These are phyloP conservation scores for Apaloderma vittatum DNA, from an alignment of 2,113 vertebrate species.

Conservation along the genomic window DNA sequence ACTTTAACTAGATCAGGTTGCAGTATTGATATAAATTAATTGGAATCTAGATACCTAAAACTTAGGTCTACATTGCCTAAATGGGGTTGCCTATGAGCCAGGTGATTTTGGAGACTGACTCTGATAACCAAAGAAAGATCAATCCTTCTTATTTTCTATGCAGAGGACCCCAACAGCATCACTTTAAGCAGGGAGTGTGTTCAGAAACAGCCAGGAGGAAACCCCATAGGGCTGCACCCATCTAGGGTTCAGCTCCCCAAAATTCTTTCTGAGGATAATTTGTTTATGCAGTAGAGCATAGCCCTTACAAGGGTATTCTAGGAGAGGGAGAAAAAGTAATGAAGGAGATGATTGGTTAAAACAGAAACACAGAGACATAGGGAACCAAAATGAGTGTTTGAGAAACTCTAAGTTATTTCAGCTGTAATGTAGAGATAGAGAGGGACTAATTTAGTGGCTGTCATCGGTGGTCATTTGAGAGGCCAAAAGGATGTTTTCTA, in stretches of 20 bases:
- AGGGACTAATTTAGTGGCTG: not conserved
- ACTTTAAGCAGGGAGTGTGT: not conserved
- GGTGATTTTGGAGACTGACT: not conserved
- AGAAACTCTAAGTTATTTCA: not conserved
- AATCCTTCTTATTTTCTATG: not conserved
- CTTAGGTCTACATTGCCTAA: not conserved
- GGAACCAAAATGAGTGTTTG: not conserved
- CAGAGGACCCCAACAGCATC: not conserved
- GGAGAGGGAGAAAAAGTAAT: not conserved
- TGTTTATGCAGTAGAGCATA: not conserved
- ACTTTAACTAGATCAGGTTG: too few relatives aligned
- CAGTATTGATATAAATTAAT: not conserved
- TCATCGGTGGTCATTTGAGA: not conserved
- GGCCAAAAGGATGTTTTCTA: not conserved
- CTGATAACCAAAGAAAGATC: accelerated
- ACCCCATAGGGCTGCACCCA: not conserved
- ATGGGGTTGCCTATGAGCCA: accelerated
- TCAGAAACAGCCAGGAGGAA: not conserved
- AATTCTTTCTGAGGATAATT: not conserved
- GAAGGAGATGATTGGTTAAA: not conserved
- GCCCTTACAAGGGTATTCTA: not conserved
- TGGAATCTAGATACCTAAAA: not conserved
- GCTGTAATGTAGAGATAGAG: not conserved
- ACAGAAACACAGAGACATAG: not conserved
- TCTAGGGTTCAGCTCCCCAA: not conserved